Evolutionary conservation across 2,113 vertebrate species (phyloP), one percentile per base, ranked within the genome.

Genomic region (Cyanoramphus novaezelandiae): DNA sequence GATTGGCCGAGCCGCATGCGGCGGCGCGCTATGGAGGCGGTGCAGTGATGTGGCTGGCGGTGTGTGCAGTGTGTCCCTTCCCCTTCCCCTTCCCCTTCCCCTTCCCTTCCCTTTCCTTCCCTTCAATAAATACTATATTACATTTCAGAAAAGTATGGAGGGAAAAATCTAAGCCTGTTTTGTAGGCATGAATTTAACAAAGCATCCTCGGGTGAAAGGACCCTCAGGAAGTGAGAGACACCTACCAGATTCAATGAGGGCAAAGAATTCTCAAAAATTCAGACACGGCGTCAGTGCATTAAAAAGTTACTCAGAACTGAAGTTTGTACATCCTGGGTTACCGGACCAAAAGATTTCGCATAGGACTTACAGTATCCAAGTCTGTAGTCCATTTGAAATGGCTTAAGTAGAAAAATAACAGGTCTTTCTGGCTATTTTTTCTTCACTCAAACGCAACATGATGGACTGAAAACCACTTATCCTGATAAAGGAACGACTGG

Each of bases 1-100:
- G 91, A 96, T 97, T 97, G 97, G 97, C 23, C 35, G 11, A 41
- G 19, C 15, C 5, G 6, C n/a, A 72, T 96, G 88, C 4, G 24
- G 9, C 23, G 18, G 4, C 5, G 27, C 1, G 4, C 0, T 1
- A 53, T 17, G 28, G 52, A 29, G 11, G 53, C 18, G 18, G 31
- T 2, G 19, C 5, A 6, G 4, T 5, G 19, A 13, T 4, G 53
- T 1, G 53, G 31, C 31, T 1, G 31, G 31, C 13, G 53, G 1
- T 9, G 31, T 33, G 53, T 33, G 5, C 8, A 5, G 1, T 55
- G 31, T 15, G 6, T 6, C 13, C 39, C 37, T 37, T 37, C 37
- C 37, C 37, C 37, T 37, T 37, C 37, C 37, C 37, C 37, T 37
- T 37, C 37, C 37, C 37, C 37, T 37, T 37, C 37, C 37, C 37